phyloP scores from a whole-genome alignment of 53 echinoderm and acorn worm species.

The Antedon mediterranea region DNA sequence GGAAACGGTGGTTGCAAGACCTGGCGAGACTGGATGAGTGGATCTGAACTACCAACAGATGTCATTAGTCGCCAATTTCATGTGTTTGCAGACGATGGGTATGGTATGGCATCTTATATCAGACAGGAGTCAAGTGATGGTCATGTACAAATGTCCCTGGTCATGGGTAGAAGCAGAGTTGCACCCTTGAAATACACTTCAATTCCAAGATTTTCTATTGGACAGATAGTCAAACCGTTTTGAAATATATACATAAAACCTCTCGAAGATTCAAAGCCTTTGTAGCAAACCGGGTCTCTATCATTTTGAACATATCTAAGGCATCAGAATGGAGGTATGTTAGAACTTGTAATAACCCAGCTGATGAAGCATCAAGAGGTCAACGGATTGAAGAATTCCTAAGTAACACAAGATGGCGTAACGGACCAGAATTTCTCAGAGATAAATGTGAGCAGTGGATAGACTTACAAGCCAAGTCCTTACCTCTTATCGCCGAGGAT shows the following conservation, averaged over 20 bases:
- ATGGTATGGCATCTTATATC: slow-evolving; percentile 27
- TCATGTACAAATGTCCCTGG: slow-evolving; percentile 17
- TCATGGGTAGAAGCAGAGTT: slow-evolving; percentile 18
- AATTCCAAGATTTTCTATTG: slow-evolving; percentile 8
- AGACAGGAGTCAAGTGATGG: slow-evolving; percentile 11
- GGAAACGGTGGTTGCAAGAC: slow-evolving; percentile 29
- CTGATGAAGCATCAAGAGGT: slow-evolving; percentile 28
- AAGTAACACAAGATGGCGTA: slow-evolving; percentile 2
- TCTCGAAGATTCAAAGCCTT: slow-evolving; percentile 7
- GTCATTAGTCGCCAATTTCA: slow-evolving; percentile 12
- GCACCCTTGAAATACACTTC: slow-evolving; percentile 29
- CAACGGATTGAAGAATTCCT: slow-evolving; percentile 1
- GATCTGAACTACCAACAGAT: neutral
- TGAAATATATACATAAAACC: slow-evolving; percentile 5
- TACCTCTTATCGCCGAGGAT: neutral
- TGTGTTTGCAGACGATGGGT: slow-evolving; percentile 31
- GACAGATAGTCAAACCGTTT: slow-evolving; percentile 6
- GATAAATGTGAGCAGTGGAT: neutral
- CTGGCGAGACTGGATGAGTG: slow-evolving; percentile 12
- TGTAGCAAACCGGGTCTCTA: slow-evolving; percentile 17
- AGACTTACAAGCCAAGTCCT: neutral
- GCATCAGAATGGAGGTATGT: slow-evolving; percentile 20
- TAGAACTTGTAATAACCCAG: slow-evolving; percentile 12
- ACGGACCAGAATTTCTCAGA: slow-evolving; percentile 22
- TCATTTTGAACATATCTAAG: neutral